These are phyloP conservation scores for Hylyphantes graminicola DNA, from an alignment of 1,140 invertebrate species.

Conservation along the genomic window DNA sequence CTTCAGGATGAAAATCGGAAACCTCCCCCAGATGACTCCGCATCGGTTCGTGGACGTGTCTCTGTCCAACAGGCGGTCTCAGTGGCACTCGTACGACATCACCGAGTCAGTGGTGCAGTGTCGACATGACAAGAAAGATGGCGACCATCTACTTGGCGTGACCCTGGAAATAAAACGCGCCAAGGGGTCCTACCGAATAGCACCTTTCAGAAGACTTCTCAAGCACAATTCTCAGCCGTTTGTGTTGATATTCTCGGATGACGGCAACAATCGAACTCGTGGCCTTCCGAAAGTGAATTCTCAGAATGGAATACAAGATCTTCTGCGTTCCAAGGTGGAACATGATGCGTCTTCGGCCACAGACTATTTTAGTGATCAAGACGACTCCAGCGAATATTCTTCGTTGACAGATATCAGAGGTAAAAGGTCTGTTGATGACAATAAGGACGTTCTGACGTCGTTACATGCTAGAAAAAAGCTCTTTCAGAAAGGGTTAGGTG, in stretches of 20 bases:
- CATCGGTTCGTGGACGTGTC: conserved; percentile 21
- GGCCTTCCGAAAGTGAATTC: neutral
- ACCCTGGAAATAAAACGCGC: conserved; percentile 21
- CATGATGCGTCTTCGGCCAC: neutral
- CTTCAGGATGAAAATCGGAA: conserved; percentile 36
- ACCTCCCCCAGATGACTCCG: conserved; percentile 30
- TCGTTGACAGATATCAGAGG: no score
- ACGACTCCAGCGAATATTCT: neutral
- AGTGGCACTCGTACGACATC: conserved; percentile 49
- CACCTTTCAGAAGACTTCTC: conserved; percentile 26
- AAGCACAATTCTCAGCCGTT: conserved; percentile 43
- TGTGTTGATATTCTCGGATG: conserved; percentile 45
- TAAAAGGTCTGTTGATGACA: no score
- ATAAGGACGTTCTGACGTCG: no score
- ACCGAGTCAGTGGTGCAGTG: conserved; percentile 33
- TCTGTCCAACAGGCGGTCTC: conserved; percentile 4
- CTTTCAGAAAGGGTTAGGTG: no score
- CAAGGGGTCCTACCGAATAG: conserved; percentile 14
- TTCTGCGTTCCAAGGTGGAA: conserved; percentile 9
- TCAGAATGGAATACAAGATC: neutral
- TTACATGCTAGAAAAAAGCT: no score
- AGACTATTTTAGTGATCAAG: neutral
- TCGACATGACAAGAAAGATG: neutral
- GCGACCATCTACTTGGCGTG: conserved; percentile 19
- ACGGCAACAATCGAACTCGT: conserved; percentile 20